Conservation (phyloP, 2,888 invertebrate species). For the Agriopis aurantiaria region DNA sequence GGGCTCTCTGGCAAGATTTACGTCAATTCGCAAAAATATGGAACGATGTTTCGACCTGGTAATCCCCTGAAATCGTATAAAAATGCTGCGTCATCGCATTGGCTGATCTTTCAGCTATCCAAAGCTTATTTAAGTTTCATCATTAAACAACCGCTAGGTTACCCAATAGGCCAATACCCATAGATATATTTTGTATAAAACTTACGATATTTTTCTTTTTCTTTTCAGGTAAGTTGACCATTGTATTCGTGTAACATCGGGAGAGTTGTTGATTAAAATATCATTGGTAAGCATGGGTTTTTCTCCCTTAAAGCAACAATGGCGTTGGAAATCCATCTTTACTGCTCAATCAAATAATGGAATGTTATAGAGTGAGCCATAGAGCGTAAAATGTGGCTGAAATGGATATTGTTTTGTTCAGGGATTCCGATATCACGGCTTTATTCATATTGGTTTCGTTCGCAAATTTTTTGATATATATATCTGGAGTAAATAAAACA, state of each 20-base stretch:
- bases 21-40: too few relatives aligned
- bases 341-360: conserved; percentile 29
- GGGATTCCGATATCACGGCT: conserved; percentile 6
- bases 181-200: background rate
- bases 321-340: conserved; percentile 23
- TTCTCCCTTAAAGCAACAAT: conserved; percentile 11
- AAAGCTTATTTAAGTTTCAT: too few relatives aligned
- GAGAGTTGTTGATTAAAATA: background rate
- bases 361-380: conserved; percentile 23
- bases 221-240: conserved; percentile 4
- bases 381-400: conserved; percentile 28
- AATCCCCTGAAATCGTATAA: too few relatives aligned
- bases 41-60: too few relatives aligned
- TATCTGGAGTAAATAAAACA: conserved; percentile 6
- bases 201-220: background rate
- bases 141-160: too few relatives aligned
- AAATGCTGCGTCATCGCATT: too few relatives aligned
- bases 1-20: too few relatives aligned
- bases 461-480: background rate
- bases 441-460: background rate
- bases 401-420: conserved; percentile 31
- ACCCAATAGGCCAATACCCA: too few relatives aligned
- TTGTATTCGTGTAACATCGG: background rate
- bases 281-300: background rate
- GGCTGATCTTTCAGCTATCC: too few relatives aligned